phyloP scores from a whole-genome alignment of 2,113 vertebrate genomes.

The Marmota monax region DNA sequence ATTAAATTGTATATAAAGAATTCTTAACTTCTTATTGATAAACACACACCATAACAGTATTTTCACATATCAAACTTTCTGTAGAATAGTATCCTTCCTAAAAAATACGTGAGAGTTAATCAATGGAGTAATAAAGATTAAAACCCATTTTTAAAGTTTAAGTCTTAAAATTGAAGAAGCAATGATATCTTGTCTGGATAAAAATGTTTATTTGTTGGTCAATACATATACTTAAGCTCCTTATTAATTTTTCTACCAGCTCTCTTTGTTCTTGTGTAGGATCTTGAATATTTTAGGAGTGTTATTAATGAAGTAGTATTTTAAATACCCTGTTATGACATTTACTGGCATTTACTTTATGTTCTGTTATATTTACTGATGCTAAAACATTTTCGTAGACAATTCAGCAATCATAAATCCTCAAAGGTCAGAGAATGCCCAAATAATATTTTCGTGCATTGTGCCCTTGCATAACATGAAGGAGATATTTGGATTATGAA shows the following conservation, averaged over 20 bases:
- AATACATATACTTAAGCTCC: background rate
- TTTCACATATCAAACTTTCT: background rate
- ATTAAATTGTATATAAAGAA: background rate
- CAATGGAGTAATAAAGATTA: background rate
- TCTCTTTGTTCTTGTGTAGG: background rate
- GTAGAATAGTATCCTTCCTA: background rate
- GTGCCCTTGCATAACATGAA: background rate
- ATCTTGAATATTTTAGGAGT: background rate
- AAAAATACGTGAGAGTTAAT: background rate
- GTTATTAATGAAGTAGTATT: background rate
- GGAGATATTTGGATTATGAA: background rate
- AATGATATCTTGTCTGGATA: background rate
- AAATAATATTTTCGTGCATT: background rate
- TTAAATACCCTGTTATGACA: background rate
- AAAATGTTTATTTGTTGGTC: conserved; percentile 1
- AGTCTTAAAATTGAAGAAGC: background rate
- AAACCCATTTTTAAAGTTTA: conserved; percentile 1
- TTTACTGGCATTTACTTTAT: conserved; percentile 1
- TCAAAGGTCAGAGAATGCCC: background rate
- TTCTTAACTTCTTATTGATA: background rate
- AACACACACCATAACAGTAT: background rate
- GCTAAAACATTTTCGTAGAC: conserved; percentile 32
- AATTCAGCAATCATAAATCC: conserved; percentile 9
- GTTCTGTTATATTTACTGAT: background rate
- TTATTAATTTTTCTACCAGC: conserved; percentile 1